phyloP scores from a whole-genome alignment of 2,888 invertebrate species.

The Microchrysa polita region DNA sequence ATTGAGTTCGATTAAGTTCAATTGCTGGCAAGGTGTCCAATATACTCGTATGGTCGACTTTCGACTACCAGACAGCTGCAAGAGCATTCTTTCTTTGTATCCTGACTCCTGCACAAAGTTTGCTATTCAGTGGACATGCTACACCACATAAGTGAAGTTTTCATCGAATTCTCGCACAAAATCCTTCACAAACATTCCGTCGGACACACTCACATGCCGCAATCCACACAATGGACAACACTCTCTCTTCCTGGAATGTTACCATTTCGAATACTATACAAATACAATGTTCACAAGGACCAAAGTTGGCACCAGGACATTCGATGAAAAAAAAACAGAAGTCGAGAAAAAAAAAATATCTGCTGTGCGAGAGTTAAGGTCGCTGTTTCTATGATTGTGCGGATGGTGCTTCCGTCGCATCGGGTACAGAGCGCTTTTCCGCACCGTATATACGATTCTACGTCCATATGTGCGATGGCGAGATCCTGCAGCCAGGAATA shows the following conservation, averaged over 20 bases:
- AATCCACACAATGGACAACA: not conserved
- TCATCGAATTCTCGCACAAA: no score
- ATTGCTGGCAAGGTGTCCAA: not conserved
- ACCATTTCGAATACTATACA: not conserved
- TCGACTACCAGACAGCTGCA: not conserved
- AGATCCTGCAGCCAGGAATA: not conserved
- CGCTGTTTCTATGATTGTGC: constrained; percentile 5
- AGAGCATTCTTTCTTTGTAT: no score
- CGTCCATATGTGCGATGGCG: no score
- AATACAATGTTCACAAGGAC: no score
- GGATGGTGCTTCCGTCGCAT: constrained; percentile 4
- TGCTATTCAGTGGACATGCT: not conserved
- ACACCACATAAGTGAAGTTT: no score
- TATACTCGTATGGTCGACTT: not conserved
- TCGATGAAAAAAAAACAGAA: not conserved
- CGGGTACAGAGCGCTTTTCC: constrained; percentile 11
- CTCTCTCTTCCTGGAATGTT: constrained; percentile 1
- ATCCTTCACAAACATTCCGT: no score
- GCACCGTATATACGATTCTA: constrained; percentile 21
- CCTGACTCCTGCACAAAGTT: not conserved
- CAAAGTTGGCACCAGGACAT: no score
- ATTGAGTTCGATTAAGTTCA: constrained; percentile 13
- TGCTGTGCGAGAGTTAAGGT: not conserved
- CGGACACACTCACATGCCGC: no score
- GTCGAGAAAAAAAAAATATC: constrained; percentile 14